Base-by-base conservation (phyloP, 2,797 vertebrate species). In the Cephalopachus bancanus region DNA sequence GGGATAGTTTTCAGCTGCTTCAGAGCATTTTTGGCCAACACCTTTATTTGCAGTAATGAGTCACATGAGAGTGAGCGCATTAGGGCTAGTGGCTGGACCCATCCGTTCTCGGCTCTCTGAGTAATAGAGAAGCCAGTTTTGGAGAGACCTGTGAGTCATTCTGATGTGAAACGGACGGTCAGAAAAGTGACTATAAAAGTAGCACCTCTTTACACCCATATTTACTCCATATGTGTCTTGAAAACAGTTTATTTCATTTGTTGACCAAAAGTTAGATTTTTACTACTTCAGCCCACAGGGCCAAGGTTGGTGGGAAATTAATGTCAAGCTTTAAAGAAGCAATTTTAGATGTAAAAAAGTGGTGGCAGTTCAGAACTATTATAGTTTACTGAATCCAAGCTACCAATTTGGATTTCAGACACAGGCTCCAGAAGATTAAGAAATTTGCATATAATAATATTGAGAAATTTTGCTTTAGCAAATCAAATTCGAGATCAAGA, bases 201-300 rank as follows among this genome's bases (percentile, higher is more conserved):
- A 90, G 88, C 98, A 97, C 97, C 97, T 98, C 95, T 96, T 96
- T 59, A 95, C 57, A 11, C 86, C 93, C 95, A 64, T 81, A 97
- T 97, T 96, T 92, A 97, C 93, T 97, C 98, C 98, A 98, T 93
- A 96, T 98, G 97, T 97, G 96, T 83, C 96, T 94, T 72, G 78
- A 60, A 91, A 96, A 92, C 67, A 83, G 37, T 93, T 90, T 71
- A 64, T 92, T 97, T 95, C 94, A 76, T 94, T 96, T 96, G 93
- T 93, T 89, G 60, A 89, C 90, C 79, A 91, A 87, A 92, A 92
- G 89, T 84, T 79, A 90, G 74, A 11, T 55, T 97, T 97, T 98
- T 95, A 93, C 84, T 87, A 6, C 78, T 44, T 90, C 28, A 49
- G 81, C 91, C 87, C 78, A 26, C 5, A 7, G 44, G 84, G 78